These are phyloP conservation scores for Homarus americanus DNA, from an alignment of 1,140 invertebrate species.

Conservation along the genomic window DNA sequence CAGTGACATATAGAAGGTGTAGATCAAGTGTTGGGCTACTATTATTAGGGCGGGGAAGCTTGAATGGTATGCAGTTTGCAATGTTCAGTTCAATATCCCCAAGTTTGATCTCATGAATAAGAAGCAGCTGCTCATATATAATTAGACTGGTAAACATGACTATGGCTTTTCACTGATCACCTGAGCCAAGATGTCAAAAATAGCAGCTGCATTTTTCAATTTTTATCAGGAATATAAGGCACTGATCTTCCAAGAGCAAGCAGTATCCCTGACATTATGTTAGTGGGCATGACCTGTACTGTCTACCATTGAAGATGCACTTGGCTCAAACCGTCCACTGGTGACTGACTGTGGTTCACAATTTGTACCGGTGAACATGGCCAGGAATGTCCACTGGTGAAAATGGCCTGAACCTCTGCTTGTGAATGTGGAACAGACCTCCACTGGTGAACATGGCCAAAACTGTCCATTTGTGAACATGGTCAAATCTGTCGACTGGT, in stretches of 20 bases:
- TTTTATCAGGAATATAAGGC: background rate
- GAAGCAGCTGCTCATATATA: background rate
- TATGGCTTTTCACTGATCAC: background rate
- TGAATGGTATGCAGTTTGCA: background rate
- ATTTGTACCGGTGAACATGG: background rate
- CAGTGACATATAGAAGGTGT: background rate
- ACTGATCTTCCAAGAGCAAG: background rate
- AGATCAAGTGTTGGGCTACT: background rate
- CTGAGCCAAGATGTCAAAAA: background rate
- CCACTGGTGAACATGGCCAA: background rate
- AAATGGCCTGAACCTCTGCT: background rate
- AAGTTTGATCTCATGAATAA: background rate
- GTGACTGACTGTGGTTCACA: background rate
- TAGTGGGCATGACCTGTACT: background rate
- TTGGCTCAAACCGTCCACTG: background rate
- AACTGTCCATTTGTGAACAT: background rate
- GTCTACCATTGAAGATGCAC: constrained; percentile 1
- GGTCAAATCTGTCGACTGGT: background rate
- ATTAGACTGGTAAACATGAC: background rate
- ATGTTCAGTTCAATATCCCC: background rate
- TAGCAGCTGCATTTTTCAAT: background rate
- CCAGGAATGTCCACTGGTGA: background rate
- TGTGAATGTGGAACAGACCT: background rate
- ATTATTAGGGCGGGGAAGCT: background rate
- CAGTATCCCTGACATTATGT: background rate